A percentile compares a stretch with the other conserved stretches of the same genome.
These are phyloP conservation scores for Pipistrellus kuhlii DNA, from an alignment of 2,797 vertebrate genomes.

Conservation along the genomic window DNA sequence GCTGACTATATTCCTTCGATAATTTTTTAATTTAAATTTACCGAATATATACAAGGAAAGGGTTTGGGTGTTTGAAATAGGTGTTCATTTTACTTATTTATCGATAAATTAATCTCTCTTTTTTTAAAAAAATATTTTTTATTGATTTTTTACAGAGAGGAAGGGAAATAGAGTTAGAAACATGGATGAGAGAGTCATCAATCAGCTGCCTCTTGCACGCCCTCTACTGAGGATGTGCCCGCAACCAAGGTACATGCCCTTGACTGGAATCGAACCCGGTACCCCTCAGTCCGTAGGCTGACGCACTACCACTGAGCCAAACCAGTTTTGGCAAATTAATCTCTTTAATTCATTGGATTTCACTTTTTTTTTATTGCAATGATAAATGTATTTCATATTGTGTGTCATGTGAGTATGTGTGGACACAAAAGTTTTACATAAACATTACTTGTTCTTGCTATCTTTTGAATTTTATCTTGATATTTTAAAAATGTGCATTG, in stretches of 20 bases:
- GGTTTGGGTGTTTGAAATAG: constrained; percentile 57
- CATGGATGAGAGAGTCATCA: too few relatives aligned
- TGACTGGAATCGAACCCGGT: too few relatives aligned
- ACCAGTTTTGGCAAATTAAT: constrained; percentile 12
- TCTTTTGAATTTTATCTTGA: neutral
- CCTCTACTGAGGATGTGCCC: too few relatives aligned
- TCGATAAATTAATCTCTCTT: constrained; percentile 61
- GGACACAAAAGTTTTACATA: neutral
- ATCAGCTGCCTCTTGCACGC: too few relatives aligned
- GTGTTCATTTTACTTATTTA: constrained; percentile 59
- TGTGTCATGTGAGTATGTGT: neutral
- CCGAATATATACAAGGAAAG: constrained; percentile 25
- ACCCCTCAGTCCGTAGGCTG: too few relatives aligned
- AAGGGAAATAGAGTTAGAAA: too few relatives aligned
- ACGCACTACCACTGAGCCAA: too few relatives aligned
- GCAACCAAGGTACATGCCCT: too few relatives aligned
- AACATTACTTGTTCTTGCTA: neutral
- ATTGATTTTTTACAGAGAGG: too few relatives aligned
- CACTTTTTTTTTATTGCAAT: constrained; percentile 38
- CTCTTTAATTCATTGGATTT: constrained; percentile 69
- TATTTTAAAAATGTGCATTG: neutral
- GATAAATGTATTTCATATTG: constrained; percentile 48
- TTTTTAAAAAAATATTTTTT: too few relatives aligned
- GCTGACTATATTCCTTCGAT: constrained; percentile 33
- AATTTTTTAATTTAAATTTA: constrained; percentile 34